Evolutionary conservation across 2,797 vertebrate species (phyloP).

Genomic region (Sebastiscus tertius): DNA sequence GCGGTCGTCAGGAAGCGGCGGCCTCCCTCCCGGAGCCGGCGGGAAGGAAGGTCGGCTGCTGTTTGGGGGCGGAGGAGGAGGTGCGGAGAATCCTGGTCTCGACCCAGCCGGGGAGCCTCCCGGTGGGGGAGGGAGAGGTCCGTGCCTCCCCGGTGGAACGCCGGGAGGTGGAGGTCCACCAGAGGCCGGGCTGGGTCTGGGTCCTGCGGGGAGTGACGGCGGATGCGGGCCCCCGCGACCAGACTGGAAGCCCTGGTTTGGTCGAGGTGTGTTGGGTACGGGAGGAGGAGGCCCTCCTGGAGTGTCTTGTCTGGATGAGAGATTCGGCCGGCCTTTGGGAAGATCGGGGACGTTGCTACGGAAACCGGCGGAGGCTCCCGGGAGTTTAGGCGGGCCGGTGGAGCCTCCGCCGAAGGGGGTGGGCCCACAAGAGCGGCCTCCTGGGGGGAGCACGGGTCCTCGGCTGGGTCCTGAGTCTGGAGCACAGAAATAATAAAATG

Average conservation of each 20-base stretch:
- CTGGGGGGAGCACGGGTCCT: constrained; percentile 87
- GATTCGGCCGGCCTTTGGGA: constrained; percentile 82
- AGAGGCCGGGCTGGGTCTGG: constrained; percentile 61
- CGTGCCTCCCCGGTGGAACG: constrained; percentile 74
- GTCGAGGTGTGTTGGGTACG: constrained; percentile 89
- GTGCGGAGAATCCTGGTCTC: constrained; percentile 47
- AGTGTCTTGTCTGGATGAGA: constrained; percentile 82
- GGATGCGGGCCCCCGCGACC: constrained; percentile 81
- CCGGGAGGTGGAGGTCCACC: constrained; percentile 60
- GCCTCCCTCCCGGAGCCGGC: constrained; percentile 74
- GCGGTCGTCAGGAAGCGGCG: constrained; percentile 74
- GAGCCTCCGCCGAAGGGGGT: constrained; percentile 79
- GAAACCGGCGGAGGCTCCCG: constrained; percentile 71
- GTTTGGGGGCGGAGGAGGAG: constrained; percentile 59
- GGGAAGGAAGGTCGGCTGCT: constrained; percentile 73
- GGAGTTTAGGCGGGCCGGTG: constrained; percentile 78
- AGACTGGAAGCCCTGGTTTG: constrained; percentile 72
- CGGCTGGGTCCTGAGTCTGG: constrained; percentile 86
- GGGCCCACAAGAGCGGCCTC: constrained; percentile 83
- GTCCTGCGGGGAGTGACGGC: constrained; percentile 71
- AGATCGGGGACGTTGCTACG: constrained; percentile 81
- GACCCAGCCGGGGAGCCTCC: constrained; percentile 67
- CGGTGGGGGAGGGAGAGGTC: constrained; percentile 75
- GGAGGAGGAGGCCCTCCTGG: constrained; percentile 86
- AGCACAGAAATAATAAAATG: neutral